Base-by-base conservation (phyloP, 2,113 vertebrate genomes). In the Junco hyemalis region DNA sequence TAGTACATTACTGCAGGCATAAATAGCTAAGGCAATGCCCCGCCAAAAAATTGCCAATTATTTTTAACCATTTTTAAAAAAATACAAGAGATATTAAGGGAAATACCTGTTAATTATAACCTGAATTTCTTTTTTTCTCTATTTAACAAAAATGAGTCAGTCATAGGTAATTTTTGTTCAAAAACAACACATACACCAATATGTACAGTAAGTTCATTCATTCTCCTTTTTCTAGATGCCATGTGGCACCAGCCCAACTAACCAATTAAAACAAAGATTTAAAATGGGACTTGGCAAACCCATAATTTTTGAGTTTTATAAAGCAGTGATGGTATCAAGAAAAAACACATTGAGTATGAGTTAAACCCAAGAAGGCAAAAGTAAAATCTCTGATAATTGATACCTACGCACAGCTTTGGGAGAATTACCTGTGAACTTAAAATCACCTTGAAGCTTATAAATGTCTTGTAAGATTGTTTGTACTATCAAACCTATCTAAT, bases 401-500 rank as follows among this genome's bases (percentile, higher is more conserved):
- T 74, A 82, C 19, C 48, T 40, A 86, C 72, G 26, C 42, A 57
- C 15, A 2, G n/a, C 78, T 95, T 72, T 31, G 35, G 29, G 73
- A 92, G 48, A 89, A 94, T 48, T 77, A 93, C n/a, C 61, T 71
- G 31, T 86, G 93, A 96, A 93, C 91, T 92, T 66, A 88, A 92
- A 91, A 87, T 95, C 93, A 97, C 95, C 92, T 96, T 95, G 90
- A 88, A 93, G 88, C 76, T 90, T 88, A 81, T 24, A 86, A 93
- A 81, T 9, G 45, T 69, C 86, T 59, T 81, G 10, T 84, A 82
- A 87, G 36, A 86, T 50, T 70, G 57, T 86, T 86, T 85, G 40
- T 36, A 83, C 66, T 45, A 83, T 79, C 81, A 90, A 73, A 82
- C 36, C 44, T 70, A 48, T 35, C 70, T 53, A 68, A 78, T 60